A percentile compares a stretch with the other conserved stretches of the same genome.
phyloP scores from a whole-genome alignment of 2,888 invertebrate species.

The Hemistola chrysoprasaria region DNA sequence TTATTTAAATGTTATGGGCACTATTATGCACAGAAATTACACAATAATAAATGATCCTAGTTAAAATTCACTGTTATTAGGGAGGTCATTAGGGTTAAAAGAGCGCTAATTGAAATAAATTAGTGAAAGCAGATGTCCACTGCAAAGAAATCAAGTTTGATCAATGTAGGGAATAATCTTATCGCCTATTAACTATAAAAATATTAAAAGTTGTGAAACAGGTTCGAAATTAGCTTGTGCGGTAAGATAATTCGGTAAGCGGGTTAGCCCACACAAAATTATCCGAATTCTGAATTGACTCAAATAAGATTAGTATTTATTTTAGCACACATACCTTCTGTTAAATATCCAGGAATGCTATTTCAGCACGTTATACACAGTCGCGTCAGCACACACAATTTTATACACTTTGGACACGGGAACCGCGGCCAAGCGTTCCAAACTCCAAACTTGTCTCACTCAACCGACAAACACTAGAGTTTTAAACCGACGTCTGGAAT shows the following conservation, averaged over 20 bases:
- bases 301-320: slow-evolving; percentile 14
- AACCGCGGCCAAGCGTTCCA: slow-evolving; percentile 51
- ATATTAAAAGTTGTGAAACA: not conserved
- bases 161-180: not conserved
- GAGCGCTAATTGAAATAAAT: slow-evolving; percentile 21
- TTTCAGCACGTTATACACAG: slow-evolving; percentile 60
- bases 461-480: slow-evolving; percentile 62
- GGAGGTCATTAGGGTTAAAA: not conserved
- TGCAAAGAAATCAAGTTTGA: slow-evolving; percentile 2
- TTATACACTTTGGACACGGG: slow-evolving; percentile 56
- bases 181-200: not conserved
- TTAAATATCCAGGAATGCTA: slow-evolving; percentile 49
- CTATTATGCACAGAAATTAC: no score
- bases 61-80: no score
- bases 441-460: slow-evolving; percentile 41
- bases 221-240: slow-evolving; percentile 19
- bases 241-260: slow-evolving; percentile 12
- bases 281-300: slow-evolving; percentile 6
- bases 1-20: no score
- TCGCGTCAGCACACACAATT: slow-evolving; percentile 63
- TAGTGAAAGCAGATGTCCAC: slow-evolving; percentile 10
- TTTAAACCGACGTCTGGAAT: slow-evolving; percentile 45
- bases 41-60: no score
- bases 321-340: slow-evolving; percentile 47
- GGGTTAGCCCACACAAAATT: slow-evolving; percentile 14